phyloP scores from a whole-genome alignment of 2,113 vertebrate genomes.

The Capreolus pygargus region DNA sequence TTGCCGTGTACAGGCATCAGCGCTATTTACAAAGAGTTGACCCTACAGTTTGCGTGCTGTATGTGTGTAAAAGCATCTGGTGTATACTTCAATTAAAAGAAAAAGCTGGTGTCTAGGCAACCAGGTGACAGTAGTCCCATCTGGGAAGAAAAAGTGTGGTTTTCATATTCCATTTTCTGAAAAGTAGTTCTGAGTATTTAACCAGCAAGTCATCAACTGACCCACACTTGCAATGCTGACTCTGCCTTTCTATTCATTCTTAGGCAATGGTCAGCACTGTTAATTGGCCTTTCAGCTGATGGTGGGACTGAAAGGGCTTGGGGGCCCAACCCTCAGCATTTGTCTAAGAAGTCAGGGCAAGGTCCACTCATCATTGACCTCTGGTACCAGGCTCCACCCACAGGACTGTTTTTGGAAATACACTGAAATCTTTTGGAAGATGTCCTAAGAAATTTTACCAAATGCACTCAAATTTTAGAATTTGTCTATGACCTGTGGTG shows the following conservation, averaged over 20 bases:
- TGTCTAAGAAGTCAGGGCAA: background rate
- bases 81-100: background rate
- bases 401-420: background rate
- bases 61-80: background rate
- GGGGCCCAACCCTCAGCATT: background rate
- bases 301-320: background rate
- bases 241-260: background rate
- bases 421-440: background rate
- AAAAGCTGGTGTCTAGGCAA: background rate
- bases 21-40: background rate
- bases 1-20: background rate
- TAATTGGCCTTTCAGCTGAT: background rate
- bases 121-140: background rate
- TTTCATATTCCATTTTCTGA: slow-evolving; percentile 23
- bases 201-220: background rate
- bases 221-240: background rate
- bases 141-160: background rate
- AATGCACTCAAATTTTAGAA: background rate
- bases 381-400: background rate
- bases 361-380: background rate
- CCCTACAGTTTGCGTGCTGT: background rate
- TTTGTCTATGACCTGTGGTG: background rate
- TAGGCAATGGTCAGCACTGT: background rate
- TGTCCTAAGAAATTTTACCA: slow-evolving; percentile 24
- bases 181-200: slow-evolving; percentile 38